A percentile compares a stretch with the other conserved stretches of the same genome.
Conservation (phyloP, 2,888 invertebrate genomes). For the Sphinx pinastri region DNA sequence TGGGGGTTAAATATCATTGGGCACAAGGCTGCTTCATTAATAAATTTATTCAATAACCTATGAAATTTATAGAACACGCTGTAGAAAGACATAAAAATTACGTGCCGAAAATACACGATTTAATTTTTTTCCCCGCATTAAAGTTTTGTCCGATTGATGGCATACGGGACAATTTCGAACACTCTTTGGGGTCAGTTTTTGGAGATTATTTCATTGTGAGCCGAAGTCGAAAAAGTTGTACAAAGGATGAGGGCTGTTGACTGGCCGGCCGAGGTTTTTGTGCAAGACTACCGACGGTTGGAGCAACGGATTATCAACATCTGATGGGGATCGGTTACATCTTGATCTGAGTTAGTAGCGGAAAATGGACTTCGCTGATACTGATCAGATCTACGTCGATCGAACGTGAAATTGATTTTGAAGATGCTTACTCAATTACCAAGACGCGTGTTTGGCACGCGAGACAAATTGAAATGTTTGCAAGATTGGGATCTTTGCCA, state of each 20-base stretch:
- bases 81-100: constrained; percentile 58
- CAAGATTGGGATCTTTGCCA: background rate
- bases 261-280: constrained; percentile 58
- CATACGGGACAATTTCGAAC: constrained; percentile 65
- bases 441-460: constrained; percentile 23
- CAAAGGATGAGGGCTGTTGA: constrained; percentile 72
- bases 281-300: constrained; percentile 16
- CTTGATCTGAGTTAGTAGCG: constrained; percentile 37
- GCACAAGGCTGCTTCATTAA: background rate
- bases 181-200: constrained; percentile 83
- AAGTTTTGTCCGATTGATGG: constrained; percentile 57
- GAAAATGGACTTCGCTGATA: constrained; percentile 13
- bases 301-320: constrained; percentile 37
- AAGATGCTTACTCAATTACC: constrained; percentile 40
- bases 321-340: constrained; percentile 37
- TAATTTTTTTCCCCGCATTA: constrained; percentile 62
- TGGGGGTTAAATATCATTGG: no score
- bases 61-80: constrained; percentile 48
- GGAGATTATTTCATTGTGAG: constrained; percentile 78
- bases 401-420: constrained; percentile 66
- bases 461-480: constrained; percentile 11
- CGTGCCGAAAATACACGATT: constrained; percentile 63
- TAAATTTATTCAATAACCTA: background rate
- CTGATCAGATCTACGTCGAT: constrained; percentile 42
- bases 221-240: constrained; percentile 68